A percentile compares a stretch with the other conserved stretches of the same genome.
phyloP scores from a whole-genome alignment of 2,888 invertebrate species.

The Lomographa bimaculata region DNA sequence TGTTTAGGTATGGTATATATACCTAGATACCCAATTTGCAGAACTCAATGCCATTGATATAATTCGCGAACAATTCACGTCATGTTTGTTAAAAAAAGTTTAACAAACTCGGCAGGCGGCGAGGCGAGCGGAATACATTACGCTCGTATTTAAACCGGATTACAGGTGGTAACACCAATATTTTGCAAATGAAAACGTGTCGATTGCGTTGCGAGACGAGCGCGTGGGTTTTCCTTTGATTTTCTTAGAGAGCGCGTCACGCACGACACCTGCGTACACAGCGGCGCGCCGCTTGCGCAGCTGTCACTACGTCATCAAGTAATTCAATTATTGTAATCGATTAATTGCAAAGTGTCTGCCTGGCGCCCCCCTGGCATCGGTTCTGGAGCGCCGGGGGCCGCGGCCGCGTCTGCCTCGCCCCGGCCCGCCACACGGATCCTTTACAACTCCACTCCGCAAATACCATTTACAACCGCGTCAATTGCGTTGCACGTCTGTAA shows the following conservation, averaged over 20 bases:
- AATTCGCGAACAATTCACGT: constrained; percentile 34
- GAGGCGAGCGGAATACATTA: constrained; percentile 37
- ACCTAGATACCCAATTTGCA: constrained; percentile 26
- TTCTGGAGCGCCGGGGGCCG: constrained; percentile 51
- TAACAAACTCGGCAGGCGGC: constrained; percentile 33
- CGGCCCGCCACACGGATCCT: constrained; percentile 39
- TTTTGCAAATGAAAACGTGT: constrained; percentile 61
- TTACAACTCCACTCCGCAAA: constrained; percentile 46
- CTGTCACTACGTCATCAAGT: constrained; percentile 71
- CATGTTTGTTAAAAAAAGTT: constrained; percentile 37
- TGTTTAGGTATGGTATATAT: constrained; percentile 22
- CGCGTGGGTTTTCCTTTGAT: constrained; percentile 72
- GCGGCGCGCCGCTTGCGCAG: constrained; percentile 64
- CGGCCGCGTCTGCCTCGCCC: constrained; percentile 22
- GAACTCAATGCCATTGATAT: constrained; percentile 31
- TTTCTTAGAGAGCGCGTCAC: constrained; percentile 64
- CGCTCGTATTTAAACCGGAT: constrained; percentile 34
- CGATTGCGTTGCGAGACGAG: constrained; percentile 48
- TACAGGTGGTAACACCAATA: constrained; percentile 61
- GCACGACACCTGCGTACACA: constrained; percentile 67
- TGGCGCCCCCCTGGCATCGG: constrained; percentile 48
- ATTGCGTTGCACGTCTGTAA: constrained; percentile 44
- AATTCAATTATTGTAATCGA: constrained; percentile 73
- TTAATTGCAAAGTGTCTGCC: constrained; percentile 68
- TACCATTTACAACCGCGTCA: constrained; percentile 37